Base-by-base conservation (phyloP, 2,888 invertebrate genomes). In the Sialis fuliginosa region DNA sequence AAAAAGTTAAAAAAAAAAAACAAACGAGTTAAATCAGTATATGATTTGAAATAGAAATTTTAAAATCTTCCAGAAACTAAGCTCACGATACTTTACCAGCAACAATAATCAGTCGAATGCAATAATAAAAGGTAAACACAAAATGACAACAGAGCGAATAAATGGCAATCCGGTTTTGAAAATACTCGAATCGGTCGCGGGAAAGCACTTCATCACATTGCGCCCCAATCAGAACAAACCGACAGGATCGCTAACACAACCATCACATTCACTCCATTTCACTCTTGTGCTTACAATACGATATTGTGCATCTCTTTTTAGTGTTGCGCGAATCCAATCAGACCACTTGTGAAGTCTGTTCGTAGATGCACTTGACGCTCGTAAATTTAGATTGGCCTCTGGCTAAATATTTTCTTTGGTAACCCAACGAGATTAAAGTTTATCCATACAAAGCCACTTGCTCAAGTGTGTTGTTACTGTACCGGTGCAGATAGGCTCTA, bases 381-480 rank as follows among this genome's bases (percentile, higher is more conserved):
- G 41, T 39, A 56, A 67, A 67, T 67, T 68, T 68, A 66, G 67
- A 66, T 66, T 67, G 65, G 61, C 64, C 63, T 55, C 57, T 58
- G 65, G 64, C 65, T 63, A 66, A 68, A 68, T 69, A 68, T 69
- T 69, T 64, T 68, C 65, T 63, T 66, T 64, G 57, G 62, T 63
- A 65, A 64, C 64, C 61, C 58, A 57, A 55, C 58, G 62, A 62
- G 64, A 65, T 65, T 63, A 63, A 63, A 63, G 64, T 65, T 65
- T 63, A 60, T 57, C 58, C 53, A 62, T 39, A 44, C 33, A 30
- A 48, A 48, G 47, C 32, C 22, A 22, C 22, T 22, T 22, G 22
- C 22, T 22, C 22, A 22, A 22, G 22, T 22, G 22, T 22, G 22
- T 22, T 22, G 22, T 22, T 22, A 22, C 22, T 22, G 22, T 22